A percentile compares a stretch with the other conserved stretches of the same genome.
These are phyloP conservation scores for Amblyopsis hoosieri DNA, from an alignment of 2,797 vertebrate species.

Conservation along the genomic window DNA sequence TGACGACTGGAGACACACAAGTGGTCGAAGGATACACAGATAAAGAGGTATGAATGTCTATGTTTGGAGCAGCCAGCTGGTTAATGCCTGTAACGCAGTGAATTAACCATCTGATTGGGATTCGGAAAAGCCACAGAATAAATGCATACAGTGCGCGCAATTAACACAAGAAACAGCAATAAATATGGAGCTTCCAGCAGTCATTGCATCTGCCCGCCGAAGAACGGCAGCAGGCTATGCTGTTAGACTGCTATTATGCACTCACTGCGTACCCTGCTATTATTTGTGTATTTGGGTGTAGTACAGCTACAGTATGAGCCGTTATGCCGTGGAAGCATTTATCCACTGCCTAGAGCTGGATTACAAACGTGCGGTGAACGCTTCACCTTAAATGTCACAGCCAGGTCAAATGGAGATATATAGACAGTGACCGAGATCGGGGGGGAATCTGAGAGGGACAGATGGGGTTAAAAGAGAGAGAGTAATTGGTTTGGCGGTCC, in stretches of 20 bases:
- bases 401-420: conserved; percentile 24
- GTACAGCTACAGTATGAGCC: conserved; percentile 12
- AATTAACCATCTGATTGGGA: conserved; percentile 69
- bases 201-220: conserved; percentile 31
- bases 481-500: conserved; percentile 54
- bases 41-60: conserved; percentile 25
- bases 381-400: conserved; percentile 33
- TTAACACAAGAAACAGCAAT: conserved; percentile 53
- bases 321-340: conserved; percentile 17
- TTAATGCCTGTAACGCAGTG: conserved; percentile 52
- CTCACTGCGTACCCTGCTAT: conserved; percentile 12
- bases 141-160: conserved; percentile 56
- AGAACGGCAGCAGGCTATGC: conserved; percentile 13
- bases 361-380: conserved; percentile 17
- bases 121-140: conserved; percentile 57
- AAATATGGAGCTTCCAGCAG: conserved; percentile 47
- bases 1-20: conserved; percentile 36
- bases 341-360: not conserved
- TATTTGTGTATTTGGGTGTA: not conserved
- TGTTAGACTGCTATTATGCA: conserved; percentile 11
- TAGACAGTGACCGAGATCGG: conserved; percentile 2
- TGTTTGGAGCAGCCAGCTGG: conserved; percentile 54
- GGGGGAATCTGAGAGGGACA: conserved; percentile 4
- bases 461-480: conserved; percentile 12
- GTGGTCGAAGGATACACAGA: conserved; percentile 28